Base-by-base conservation (phyloP, 2,888 invertebrate genomes). In the Chalcosyrphus nemorum region DNA sequence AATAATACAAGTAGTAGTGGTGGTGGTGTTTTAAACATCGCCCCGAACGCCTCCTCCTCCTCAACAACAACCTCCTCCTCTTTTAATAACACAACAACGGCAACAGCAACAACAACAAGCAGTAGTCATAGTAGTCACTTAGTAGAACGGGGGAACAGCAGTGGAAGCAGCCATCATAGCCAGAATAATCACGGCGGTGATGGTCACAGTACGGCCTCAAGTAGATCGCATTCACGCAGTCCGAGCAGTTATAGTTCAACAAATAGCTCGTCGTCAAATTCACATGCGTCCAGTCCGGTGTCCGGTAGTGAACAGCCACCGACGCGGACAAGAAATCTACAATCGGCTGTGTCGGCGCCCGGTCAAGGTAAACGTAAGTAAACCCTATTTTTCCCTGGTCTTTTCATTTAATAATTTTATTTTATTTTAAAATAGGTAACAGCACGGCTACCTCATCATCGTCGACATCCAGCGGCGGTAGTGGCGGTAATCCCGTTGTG, bases 161-260 rank as follows among this genome's bases (percentile, higher is more conserved):
- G 78, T 85, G 61, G 86, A 90, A 91, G 81, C 82, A 87, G 70
- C 88, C 88, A 88, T 91, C 91, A 86, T 88, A 90, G 85, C 91
- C 91, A 82, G 91, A 92, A 81, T 90, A 86, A 86, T 86, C 86
- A 86, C 65, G 82, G 82, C 45, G 92, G 59, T 91, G 92, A 66
- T 56, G 66, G 86, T 77, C 93, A 93, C 35, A 91, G 91, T 88
- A 93, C 93, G 87, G 92, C 92, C 72, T 93, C 93, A 82, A 93
- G 93, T 88, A 91, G 93, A 88, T 93, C 93, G 85, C 93, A 92
- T 89, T 93, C 93, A 66, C 92, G 93, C 59, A 92, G 92, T 77
- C 92, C 92, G 81, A 92, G 91, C 88, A 92, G 91, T 86, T 91
- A 91, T 86, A 91, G 92, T 88, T 91, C 91, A 74, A 91, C 92